Conservation (phyloP, 2,113 vertebrate genomes). For the Microtus oregoni region DNA sequence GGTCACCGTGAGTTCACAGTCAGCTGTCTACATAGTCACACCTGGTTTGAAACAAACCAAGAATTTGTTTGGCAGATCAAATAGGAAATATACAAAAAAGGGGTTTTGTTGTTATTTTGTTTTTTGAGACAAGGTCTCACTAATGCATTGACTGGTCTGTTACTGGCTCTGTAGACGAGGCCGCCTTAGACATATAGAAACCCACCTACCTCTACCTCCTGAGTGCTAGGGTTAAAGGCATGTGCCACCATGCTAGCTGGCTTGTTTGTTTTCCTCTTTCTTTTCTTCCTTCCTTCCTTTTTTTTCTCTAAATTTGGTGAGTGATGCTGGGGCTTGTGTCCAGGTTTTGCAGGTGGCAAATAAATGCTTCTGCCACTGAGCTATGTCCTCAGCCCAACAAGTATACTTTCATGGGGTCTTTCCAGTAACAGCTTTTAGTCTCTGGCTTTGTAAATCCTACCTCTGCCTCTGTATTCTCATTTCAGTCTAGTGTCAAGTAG, state of each 20-base stretch:
- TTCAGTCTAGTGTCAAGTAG: not conserved
- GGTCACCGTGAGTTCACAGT: not conserved
- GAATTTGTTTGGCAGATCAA: not conserved
- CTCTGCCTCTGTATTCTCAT: not conserved
- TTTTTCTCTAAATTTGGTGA: not conserved
- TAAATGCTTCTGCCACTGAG: not conserved
- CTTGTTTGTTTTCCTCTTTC: not conserved
- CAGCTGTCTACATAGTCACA: not conserved
- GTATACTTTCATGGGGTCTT: not conserved
- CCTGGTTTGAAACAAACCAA: not conserved
- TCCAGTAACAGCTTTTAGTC: not conserved
- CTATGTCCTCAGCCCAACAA: not conserved
- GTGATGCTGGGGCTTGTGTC: not conserved
- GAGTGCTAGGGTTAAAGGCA: not conserved
- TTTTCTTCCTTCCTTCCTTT: not conserved
- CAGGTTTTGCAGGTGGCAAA: not conserved
- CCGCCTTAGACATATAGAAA: not conserved
- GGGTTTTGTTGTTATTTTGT: not conserved
- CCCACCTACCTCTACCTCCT: not conserved
- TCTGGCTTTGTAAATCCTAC: conserved; percentile 22
- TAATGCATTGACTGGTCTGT: not conserved
- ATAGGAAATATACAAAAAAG: not conserved
- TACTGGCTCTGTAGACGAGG: not conserved
- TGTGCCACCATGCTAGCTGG: not conserved
- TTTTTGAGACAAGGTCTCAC: not conserved